phyloP scores from a whole-genome alignment of 2,888 invertebrate species.

The Eilema griseolum region DNA sequence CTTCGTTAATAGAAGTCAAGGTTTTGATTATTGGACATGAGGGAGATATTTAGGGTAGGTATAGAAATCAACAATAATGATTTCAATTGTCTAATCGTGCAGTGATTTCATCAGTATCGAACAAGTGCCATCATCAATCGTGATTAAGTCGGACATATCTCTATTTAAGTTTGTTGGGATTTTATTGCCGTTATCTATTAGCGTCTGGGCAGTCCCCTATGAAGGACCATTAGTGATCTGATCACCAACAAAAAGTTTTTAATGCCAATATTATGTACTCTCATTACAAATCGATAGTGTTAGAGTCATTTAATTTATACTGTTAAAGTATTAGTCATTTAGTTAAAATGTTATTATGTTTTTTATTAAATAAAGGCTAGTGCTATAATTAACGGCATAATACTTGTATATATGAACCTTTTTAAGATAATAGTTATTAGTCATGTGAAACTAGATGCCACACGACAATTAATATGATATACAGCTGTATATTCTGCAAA shows the following conservation, averaged over 20 bases:
- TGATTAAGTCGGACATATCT: neutral
- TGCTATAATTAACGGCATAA: neutral
- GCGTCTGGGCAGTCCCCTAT: neutral
- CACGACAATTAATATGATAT: neutral
- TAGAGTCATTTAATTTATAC: too few relatives aligned
- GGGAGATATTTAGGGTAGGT: conserved; percentile 2
- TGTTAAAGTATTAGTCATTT: neutral
- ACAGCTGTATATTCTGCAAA: conserved; percentile 6
- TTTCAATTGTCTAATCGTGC: neutral
- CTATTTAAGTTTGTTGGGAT: conserved; percentile 4
- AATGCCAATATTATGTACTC: neutral
- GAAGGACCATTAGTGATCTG: neutral
- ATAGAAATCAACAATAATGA: neutral
- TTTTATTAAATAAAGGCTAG: neutral
- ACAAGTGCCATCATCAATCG: conserved; percentile 4
- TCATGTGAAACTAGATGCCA: conserved; percentile 1
- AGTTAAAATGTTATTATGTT: neutral
- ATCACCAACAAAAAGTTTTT: neutral
- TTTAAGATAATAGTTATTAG: conserved; percentile 9
- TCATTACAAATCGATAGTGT: neutral
- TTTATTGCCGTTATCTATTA: conserved; percentile 9
- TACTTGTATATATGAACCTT: neutral
- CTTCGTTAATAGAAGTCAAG: conserved; percentile 3
- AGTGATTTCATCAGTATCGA: conserved; percentile 2
- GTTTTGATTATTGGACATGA: neutral